Base-by-base conservation (phyloP, 2,888 invertebrate species). In the Eupelmus urozonus region DNA sequence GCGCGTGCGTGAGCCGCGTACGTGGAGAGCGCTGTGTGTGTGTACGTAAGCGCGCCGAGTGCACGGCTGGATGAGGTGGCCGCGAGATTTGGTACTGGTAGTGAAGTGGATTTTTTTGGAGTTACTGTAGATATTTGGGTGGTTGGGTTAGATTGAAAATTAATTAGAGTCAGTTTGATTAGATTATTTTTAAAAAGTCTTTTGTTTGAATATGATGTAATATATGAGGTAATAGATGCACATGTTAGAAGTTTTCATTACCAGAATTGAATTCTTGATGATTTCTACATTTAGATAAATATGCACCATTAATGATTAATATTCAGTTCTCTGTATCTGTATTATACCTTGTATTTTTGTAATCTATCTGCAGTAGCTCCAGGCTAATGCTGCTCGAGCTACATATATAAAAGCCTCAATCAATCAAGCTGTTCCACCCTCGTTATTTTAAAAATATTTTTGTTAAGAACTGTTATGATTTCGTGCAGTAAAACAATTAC, bases 1-100 rank as follows among this genome's bases (percentile, higher is more conserved):
- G 71, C 20, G 55, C 7, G 60, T 81, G 77, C 81, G 45, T 23
- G 51, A 7, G 81, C 80, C 70, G 78, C 78, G 59, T 79, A 66
- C 80, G 71, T 62, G 65, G 3, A 40, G 20, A 1, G n/a, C 2
- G 20, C 20, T 40, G 34, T 40, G 53, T 16, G 49, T 62, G 49
- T 20, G 9, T 3, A 40, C 51, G 42, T 7, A 7, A 16, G n/a
- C n/a, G n/a, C n/a, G n/a, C n/a, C n/a, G n/a, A n/a, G n/a, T n/a
- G n/a, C n/a, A n/a, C n/a, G n/a, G n/a, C n/a, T n/a, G n/a, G n/a
- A n/a, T n/a, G n/a, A n/a, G n/a, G n/a, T n/a, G n/a, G n/a, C n/a
- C n/a, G n/a, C n/a, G n/a, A n/a, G n/a, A n/a, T n/a, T n/a, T n/a
- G n/a, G n/a, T n/a, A n/a, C n/a, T n/a, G n/a, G n/a, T n/a, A n/a